A percentile compares a stretch with the other conserved stretches of the same genome.
Conservation (phyloP, 2,888 invertebrate genomes). For the Lithophane socia region DNA sequence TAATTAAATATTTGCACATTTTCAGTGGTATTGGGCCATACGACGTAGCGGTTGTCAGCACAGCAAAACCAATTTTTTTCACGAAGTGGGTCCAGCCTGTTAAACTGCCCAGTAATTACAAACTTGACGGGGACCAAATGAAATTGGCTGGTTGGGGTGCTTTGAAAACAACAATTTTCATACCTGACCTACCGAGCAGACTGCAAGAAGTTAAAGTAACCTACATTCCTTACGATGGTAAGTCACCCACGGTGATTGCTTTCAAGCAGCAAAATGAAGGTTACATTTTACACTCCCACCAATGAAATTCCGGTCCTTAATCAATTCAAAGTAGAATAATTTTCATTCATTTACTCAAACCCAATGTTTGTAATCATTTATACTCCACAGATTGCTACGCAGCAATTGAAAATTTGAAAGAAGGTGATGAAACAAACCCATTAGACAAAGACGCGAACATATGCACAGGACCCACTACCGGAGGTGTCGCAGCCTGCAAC, state of each 20-base stretch:
- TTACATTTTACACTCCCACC: no score
- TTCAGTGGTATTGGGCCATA: conserved; percentile 82
- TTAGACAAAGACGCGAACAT: conserved; percentile 84
- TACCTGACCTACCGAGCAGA: conserved; percentile 82
- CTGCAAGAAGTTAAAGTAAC: conserved; percentile 86
- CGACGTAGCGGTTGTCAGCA: conserved; percentile 89
- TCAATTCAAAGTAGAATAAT: no score
- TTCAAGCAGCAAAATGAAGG: no score
- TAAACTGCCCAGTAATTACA: conserved; percentile 80
- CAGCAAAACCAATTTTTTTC: conserved; percentile 76
- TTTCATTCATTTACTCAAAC: no score
- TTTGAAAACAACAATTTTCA: conserved; percentile 78
- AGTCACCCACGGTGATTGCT: conserved; percentile 32
- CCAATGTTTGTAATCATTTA: no score
- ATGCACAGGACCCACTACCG: conserved; percentile 88
- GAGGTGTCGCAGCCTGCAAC: conserved; percentile 88
- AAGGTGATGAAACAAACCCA: conserved; percentile 80
- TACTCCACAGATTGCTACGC: conserved; percentile 58
- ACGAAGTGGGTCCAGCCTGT: conserved; percentile 84
- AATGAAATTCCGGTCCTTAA: no score
- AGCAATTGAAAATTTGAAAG: conserved; percentile 80
- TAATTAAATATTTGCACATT: conserved; percentile 1
- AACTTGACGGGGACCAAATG: conserved; percentile 68
- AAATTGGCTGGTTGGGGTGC: conserved; percentile 89
- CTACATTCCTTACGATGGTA: conserved; percentile 82